Base-by-base conservation (phyloP, 2,113 vertebrate genomes). In the Platycercus adscitus region DNA sequence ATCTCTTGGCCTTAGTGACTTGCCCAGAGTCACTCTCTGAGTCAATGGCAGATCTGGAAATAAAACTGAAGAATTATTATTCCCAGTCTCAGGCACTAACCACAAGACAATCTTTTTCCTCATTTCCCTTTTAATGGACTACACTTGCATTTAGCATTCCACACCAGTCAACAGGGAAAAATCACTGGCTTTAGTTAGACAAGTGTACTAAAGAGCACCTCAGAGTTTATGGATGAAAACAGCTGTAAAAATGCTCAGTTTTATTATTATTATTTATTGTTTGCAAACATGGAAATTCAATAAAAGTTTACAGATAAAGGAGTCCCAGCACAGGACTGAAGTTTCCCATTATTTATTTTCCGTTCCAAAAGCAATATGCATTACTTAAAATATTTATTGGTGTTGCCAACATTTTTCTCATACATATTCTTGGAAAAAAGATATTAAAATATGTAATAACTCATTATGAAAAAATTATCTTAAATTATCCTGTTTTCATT, bases 181-280 rank as follows among this genome's bases (percentile, higher is more conserved):
- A 86, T 88, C 93, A 84, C 65, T 96, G 33, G 88, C 90, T 90
- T 5, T 39, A 65, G 88, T 90, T 91, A 88, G 85, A 86, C 76
- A 90, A 84, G 77, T 5, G 0, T 88, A 86, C 90, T 90, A 78
- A 94, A 86, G 88, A 93, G 65, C 86, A 84, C 83, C 80, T 91
- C 44, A 65, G 70, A 87, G 86, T 94, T 96, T 93, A 94, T 93
- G 53, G 75, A 83, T 96, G 65, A 94, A 95, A 95, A 88, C 50
- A 86, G 33, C 88, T 52, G 77, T 97, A 96, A 97, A 96, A 96
- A 78, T 81, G 82, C 58, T 93, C 33, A 33, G 29, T 29, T 95
- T 96, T 96, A 94, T 93, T 96, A 41, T 95, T 93, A 76, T 93
- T 96, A 96, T 96, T 96, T 96, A 96, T 91, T 96, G 76, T 96